These are phyloP conservation scores for Phenganax subtilis DNA, from an alignment of 92 coral and sea anemone species.

Conservation along the genomic window DNA sequence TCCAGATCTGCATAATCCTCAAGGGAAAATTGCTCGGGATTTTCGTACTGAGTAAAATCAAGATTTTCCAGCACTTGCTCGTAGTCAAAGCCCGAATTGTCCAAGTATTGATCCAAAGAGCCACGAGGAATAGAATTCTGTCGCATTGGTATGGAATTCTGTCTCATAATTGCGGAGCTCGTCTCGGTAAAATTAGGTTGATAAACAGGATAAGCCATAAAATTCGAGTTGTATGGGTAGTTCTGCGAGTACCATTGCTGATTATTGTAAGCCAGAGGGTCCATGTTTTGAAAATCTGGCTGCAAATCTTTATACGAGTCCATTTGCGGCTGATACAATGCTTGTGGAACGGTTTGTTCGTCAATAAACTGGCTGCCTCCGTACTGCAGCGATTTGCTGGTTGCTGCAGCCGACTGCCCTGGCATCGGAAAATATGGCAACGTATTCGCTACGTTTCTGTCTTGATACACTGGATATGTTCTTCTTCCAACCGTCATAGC, in stretches of 20 bases:
- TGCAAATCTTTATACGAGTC: slow-evolving; percentile 6
- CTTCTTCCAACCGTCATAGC: slow-evolving; percentile 31
- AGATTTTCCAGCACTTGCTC: background rate
- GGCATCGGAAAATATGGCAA: slow-evolving; percentile 12
- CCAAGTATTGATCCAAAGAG: slow-evolving; percentile 28
- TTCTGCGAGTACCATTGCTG: background rate
- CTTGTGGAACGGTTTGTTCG: slow-evolving; percentile 38
- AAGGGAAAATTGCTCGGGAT: slow-evolving; percentile 9
- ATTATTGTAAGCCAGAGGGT: background rate
- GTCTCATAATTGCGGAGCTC: background rate
- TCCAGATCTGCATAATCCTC: slow-evolving; percentile 37
- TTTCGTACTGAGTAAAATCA: slow-evolving; percentile 7
- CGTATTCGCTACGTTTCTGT: slow-evolving; percentile 10
- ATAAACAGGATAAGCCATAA: slow-evolving; percentile 7
- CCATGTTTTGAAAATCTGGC: background rate
- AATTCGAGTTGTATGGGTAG: slow-evolving; percentile 4
- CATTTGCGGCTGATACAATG: background rate
- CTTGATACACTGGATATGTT: slow-evolving; percentile 13
- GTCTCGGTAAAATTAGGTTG: slow-evolving; percentile 10
- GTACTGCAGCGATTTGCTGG: slow-evolving; percentile 9
- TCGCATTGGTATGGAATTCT: background rate
- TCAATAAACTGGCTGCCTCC: background rate
- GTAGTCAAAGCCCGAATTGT: slow-evolving; percentile 22
- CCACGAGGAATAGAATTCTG: slow-evolving; percentile 25
- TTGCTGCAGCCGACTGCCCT: slow-evolving; percentile 1